Evolutionary conservation across 1,140 invertebrate species (phyloP).

Genomic region (Melitaea cinxia): DNA sequence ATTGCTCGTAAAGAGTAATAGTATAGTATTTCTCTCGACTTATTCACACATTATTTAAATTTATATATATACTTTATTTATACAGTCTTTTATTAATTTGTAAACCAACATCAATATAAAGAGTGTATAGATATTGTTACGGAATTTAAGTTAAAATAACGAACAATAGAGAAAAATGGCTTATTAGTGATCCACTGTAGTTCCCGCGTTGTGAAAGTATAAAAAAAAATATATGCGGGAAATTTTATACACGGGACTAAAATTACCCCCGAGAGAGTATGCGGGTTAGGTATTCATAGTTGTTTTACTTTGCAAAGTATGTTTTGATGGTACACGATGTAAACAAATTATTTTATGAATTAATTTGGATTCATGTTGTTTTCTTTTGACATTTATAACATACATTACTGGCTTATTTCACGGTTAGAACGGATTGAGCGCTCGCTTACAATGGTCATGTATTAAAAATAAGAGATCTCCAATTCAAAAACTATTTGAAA

Average conservation of each 20-base stretch:
- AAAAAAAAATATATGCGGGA: constrained; percentile 30
- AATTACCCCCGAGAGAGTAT: constrained; percentile 17
- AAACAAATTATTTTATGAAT: background rate
- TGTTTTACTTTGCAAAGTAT: background rate
- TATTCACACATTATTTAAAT: too few species aligned
- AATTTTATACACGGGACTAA: constrained; percentile 17
- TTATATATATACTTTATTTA: too few species aligned
- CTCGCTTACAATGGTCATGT: too few species aligned
- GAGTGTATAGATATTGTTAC: constrained; percentile 26
- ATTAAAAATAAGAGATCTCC: too few species aligned
- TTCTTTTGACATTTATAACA: background rate
- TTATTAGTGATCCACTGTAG: constrained; percentile 30
- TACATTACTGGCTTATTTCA: too few species aligned
- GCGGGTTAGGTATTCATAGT: constrained; percentile 19
- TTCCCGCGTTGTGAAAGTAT: constrained; percentile 16
- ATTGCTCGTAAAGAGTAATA: too few species aligned
- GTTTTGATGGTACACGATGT: background rate
- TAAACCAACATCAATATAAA: background rate
- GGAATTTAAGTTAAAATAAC: constrained; percentile 24
- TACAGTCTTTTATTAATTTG: background rate
- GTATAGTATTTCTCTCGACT: too few species aligned
- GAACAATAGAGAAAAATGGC: constrained; percentile 34
- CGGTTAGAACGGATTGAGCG: too few species aligned
- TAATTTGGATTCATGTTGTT: background rate
- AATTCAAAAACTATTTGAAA: too few species aligned